Percentiles rank a stretch among this genome's conserved stretches.
phyloP scores from a whole-genome alignment of 2,797 vertebrate genomes.

The Tamandua tetradactyla region DNA sequence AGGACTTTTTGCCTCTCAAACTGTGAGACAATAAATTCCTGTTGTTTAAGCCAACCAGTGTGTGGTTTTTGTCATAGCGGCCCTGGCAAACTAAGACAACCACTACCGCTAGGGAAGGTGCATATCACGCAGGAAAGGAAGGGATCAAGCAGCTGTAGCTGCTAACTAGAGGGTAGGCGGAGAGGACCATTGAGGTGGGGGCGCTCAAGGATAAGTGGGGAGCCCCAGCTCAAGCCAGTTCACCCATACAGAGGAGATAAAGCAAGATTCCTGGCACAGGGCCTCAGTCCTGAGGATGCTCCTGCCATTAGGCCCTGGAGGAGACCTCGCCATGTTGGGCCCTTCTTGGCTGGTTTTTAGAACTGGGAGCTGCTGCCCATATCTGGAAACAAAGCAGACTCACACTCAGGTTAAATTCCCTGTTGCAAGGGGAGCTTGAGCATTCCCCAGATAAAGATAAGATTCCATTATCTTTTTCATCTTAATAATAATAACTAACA shows the following conservation, averaged over 20 bases:
- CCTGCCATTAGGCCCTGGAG: neutral
- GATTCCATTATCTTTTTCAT: neutral
- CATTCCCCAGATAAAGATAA: neutral
- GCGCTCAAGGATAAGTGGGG: neutral
- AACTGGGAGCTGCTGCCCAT: neutral
- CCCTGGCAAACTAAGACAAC: too few relatives aligned
- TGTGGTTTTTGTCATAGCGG: too few relatives aligned
- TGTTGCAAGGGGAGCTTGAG: neutral
- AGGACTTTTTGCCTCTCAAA: too few relatives aligned
- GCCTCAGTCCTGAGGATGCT: neutral
- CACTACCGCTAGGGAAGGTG: neutral
- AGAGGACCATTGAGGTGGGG: neutral
- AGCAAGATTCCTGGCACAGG: neutral
- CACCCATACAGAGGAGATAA: neutral
- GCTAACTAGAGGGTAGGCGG: neutral
- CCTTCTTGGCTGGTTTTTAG: neutral
- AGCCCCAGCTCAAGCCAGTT: neutral
- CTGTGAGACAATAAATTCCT: too few relatives aligned
- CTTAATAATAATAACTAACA: neutral
- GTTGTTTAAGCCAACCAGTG: too few relatives aligned
- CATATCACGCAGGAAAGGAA: too few relatives aligned
- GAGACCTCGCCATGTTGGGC: neutral
- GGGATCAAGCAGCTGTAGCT: neutral
- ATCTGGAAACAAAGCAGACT: neutral
- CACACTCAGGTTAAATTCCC: neutral